A percentile compares a stretch with the other conserved stretches of the same genome.
Conservation (phyloP, 2,888 invertebrate genomes). For the Sinotaia quadrata region DNA sequence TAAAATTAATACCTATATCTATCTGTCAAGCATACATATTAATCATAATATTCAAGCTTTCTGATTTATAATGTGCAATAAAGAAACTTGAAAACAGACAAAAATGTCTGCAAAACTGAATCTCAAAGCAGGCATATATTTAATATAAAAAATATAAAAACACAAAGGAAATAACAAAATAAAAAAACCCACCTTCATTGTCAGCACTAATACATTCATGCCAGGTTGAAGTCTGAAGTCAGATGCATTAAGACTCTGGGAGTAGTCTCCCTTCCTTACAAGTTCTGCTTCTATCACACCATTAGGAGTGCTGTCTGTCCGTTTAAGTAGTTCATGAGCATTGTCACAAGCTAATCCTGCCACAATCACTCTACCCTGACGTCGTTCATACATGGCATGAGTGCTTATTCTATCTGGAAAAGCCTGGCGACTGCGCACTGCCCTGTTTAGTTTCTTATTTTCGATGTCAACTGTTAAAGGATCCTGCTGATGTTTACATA, state of each 20-base stretch:
- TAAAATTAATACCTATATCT: too few relatives aligned
- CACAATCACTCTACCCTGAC: slow-evolving; percentile 41
- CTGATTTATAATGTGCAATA: too few relatives aligned
- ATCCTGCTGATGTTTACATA: neutral
- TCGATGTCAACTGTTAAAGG: neutral
- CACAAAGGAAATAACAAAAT: neutral
- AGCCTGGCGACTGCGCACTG: neutral
- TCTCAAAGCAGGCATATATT: neutral
- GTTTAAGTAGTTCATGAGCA: slow-evolving; percentile 55
- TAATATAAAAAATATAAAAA: neutral
- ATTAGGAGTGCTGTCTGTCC: slow-evolving; percentile 53
- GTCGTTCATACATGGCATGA: slow-evolving; percentile 40
- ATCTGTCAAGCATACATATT: too few relatives aligned
- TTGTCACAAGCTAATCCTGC: slow-evolving; percentile 57
- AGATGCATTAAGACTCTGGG: slow-evolving; percentile 75
- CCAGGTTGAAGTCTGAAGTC: slow-evolving; percentile 73
- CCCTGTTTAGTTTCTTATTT: neutral
- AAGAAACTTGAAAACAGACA: too few relatives aligned
- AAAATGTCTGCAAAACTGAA: neutral
- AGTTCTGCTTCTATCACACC: slow-evolving; percentile 76
- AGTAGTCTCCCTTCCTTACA: slow-evolving; percentile 80
- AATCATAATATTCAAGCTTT: too few relatives aligned
- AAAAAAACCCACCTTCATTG: slow-evolving; percentile 66
- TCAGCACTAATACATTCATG: slow-evolving; percentile 71
- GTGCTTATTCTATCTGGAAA: slow-evolving; percentile 9